A percentile compares a stretch with the other conserved stretches of the same genome.
These are phyloP conservation scores for Atherinomorus stipes DNA, from an alignment of 2,113 vertebrate species.

Conservation along the genomic window DNA sequence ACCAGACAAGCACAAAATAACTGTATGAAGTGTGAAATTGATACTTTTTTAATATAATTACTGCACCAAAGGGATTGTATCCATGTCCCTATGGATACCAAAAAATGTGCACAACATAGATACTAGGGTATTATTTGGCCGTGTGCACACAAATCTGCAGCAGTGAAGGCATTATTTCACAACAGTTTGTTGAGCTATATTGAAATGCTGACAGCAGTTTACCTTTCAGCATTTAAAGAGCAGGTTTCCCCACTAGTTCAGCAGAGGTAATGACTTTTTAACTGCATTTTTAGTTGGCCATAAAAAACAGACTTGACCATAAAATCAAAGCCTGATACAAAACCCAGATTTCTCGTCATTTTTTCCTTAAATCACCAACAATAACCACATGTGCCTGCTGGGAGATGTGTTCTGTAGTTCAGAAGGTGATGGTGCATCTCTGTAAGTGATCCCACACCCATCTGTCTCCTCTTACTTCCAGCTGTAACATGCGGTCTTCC, in stretches of 20 bases:
- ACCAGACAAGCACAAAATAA: not conserved
- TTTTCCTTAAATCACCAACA: not conserved
- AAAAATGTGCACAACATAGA: not conserved
- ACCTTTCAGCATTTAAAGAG: not conserved
- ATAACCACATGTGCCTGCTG: not conserved
- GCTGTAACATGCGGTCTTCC: conserved; percentile 92
- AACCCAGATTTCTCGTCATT: too few relatives aligned
- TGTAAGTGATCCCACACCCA: not conserved
- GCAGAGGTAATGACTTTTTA: too few relatives aligned
- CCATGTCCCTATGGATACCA: not conserved
- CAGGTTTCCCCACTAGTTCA: too few relatives aligned
- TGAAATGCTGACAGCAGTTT: too few relatives aligned
- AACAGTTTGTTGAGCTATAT: not conserved
- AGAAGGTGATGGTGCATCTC: not conserved
- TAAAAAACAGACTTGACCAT: not conserved
- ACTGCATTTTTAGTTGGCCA: too few relatives aligned
- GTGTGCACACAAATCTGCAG: not conserved
- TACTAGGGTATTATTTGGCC: not conserved
- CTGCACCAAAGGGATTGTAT: too few relatives aligned
- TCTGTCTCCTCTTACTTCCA: conserved; percentile 86
- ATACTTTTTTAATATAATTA: not conserved
- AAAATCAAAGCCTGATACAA: too few relatives aligned
- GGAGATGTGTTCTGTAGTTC: not conserved
- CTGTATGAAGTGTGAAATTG: not conserved
- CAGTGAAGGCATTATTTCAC: not conserved